Conservation (phyloP, 1,140 invertebrate species). For the Popillia japonica region DNA sequence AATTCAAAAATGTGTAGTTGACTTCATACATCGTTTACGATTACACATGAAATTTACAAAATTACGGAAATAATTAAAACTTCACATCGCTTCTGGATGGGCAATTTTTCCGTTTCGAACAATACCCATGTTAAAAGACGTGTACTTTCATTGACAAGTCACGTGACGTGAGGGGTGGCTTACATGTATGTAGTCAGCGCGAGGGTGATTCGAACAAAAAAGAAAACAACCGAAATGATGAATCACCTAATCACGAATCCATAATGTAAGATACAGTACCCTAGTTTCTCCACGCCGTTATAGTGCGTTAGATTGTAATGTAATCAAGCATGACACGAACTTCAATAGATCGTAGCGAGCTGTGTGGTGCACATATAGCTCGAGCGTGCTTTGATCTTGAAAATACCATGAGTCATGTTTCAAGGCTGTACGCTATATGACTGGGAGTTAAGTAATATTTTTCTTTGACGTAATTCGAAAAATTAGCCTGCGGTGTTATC, state of each 20-base stretch:
- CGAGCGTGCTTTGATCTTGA: constrained; percentile 7
- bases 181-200: not conserved
- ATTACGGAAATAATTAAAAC: constrained; percentile 2
- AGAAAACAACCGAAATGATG: constrained; percentile 18
- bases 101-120: not conserved
- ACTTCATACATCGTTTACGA: not conserved
- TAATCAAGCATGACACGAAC: constrained; percentile 21
- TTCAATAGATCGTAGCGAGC: constrained; percentile 5
- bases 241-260: constrained; percentile 33
- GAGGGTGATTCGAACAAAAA: not conserved
- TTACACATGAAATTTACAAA: not conserved
- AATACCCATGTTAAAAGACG: not conserved
- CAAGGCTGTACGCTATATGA: not conserved
- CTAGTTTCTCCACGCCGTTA: not conserved
- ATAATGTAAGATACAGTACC: constrained; percentile 25
- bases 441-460: not conserved
- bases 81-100: not conserved
- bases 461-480: constrained; percentile 2
- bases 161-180: constrained; percentile 1
- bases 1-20: no score
- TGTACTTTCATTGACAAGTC: not conserved
- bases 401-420: constrained; percentile 24
- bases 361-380: not conserved
- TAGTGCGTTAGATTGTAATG: constrained; percentile 20
- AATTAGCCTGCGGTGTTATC: not conserved